phyloP scores from a whole-genome alignment of 2,888 invertebrate species.

The Tuta absoluta region DNA sequence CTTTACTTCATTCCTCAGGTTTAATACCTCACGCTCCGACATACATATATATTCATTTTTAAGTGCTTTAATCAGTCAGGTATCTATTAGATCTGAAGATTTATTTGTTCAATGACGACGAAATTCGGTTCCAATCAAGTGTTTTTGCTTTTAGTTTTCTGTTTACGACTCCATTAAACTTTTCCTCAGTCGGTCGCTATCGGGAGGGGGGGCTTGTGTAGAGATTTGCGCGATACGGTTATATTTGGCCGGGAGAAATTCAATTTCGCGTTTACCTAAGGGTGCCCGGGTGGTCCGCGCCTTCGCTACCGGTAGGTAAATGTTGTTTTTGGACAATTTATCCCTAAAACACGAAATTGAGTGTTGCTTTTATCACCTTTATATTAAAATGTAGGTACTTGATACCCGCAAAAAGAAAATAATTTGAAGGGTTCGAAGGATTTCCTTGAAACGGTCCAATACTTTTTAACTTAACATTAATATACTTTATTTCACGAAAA shows the following conservation, averaged over 20 bases:
- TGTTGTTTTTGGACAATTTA: slow-evolving; percentile 43
- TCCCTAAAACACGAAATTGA: slow-evolving; percentile 1
- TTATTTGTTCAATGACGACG: too few species aligned
- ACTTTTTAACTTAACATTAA: too few species aligned
- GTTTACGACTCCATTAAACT: slow-evolving; percentile 78
- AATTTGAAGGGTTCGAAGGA: background rate
- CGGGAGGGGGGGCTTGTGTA: slow-evolving; percentile 66
- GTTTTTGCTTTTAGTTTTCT: slow-evolving; percentile 69
- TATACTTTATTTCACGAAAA: too few species aligned
- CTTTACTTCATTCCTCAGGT: too few species aligned
- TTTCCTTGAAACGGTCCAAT: background rate
- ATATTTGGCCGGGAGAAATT: slow-evolving; percentile 74
- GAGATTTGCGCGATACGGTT: slow-evolving; percentile 78
- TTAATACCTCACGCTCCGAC: too few species aligned
- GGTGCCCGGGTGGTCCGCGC: slow-evolving; percentile 65
- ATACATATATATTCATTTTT: too few species aligned
- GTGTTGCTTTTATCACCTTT: background rate
- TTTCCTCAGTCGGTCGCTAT: too few species aligned
- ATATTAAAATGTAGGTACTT: background rate
- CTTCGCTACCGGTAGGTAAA: slow-evolving; percentile 36
- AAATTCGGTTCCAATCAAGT: slow-evolving; percentile 55
- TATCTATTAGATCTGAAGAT: too few species aligned
- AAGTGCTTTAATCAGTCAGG: too few species aligned
- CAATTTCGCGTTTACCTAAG: slow-evolving; percentile 79
- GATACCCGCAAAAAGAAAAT: background rate